phyloP scores from a whole-genome alignment of 2,888 invertebrate species.

The Apocheima hispidaria region DNA sequence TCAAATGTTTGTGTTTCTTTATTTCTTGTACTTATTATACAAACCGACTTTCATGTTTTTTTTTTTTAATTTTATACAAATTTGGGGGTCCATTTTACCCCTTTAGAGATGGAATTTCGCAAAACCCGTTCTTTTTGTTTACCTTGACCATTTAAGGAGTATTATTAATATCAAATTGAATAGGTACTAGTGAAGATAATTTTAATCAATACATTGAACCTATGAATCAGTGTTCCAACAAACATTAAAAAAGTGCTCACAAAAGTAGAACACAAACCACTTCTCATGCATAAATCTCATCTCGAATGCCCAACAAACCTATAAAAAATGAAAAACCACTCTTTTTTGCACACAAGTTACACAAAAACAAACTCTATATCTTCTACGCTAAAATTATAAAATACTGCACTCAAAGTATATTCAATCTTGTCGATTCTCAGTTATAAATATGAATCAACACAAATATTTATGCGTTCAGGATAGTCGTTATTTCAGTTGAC shows the following conservation, averaged over 20 bases:
- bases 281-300: constrained; percentile 54
- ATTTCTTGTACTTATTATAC: too few relatives aligned
- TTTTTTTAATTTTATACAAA: too few relatives aligned
- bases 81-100: too few relatives aligned
- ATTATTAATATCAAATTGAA: too few relatives aligned
- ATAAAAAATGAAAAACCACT: constrained; percentile 51
- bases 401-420: constrained; percentile 8
- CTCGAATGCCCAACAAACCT: constrained; percentile 54
- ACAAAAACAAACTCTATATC: constrained; percentile 25
- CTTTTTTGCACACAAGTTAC: not conserved
- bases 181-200: too few relatives aligned
- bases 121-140: too few relatives aligned
- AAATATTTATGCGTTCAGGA: constrained; percentile 44
- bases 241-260: constrained; percentile 36
- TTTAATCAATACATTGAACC: too few relatives aligned
- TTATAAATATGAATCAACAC: constrained; percentile 56
- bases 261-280: constrained; percentile 47
- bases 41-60: too few relatives aligned
- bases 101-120: too few relatives aligned
- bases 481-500: constrained; percentile 35
- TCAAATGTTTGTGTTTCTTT: too few relatives aligned
- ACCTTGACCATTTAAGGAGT: too few relatives aligned
- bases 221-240: constrained; percentile 10
- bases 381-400: constrained; percentile 11
- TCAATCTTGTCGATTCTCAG: constrained; percentile 46